Conservation (phyloP, 1,140 invertebrate species). For the Berghia stephanieae region DNA sequence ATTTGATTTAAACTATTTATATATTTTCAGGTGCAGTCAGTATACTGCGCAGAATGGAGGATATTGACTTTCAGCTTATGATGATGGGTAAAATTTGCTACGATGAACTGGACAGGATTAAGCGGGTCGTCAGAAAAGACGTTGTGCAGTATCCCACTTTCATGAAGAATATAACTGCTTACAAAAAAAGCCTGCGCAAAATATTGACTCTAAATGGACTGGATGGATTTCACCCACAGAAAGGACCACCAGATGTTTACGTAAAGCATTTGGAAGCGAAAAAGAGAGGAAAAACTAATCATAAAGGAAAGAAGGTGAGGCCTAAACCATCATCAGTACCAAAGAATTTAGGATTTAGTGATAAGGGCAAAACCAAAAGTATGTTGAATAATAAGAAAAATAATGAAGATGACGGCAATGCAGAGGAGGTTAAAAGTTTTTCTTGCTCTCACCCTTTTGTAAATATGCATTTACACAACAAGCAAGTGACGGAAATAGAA, state of each 20-base stretch:
- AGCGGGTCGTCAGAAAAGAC: conserved; percentile 55
- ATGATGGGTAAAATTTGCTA: conserved; percentile 64
- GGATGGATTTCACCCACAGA: conserved; percentile 41
- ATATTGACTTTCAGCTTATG: conserved; percentile 62
- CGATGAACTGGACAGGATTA: conserved; percentile 60
- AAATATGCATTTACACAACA: background rate
- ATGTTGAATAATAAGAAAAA: background rate
- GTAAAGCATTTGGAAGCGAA: conserved; percentile 43
- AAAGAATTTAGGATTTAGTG: background rate
- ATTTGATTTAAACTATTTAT: no score
- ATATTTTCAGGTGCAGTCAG: conserved; percentile 60
- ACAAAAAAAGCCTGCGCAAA: conserved; percentile 54
- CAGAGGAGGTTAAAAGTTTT: conserved; percentile 25
- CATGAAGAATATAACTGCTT: conserved; percentile 59
- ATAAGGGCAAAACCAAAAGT: conserved; percentile 20
- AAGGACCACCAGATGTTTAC: conserved; percentile 45
- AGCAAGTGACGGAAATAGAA: background rate
- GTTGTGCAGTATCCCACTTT: conserved; percentile 59
- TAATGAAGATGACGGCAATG: background rate
- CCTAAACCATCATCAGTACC: conserved; percentile 20
- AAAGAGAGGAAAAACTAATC: conserved; percentile 34
- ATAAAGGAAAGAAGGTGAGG: conserved; percentile 55
- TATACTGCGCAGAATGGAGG: conserved; percentile 62
- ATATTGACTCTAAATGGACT: conserved; percentile 61
- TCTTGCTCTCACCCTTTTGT: conserved; percentile 4